phyloP scores from a whole-genome alignment of 2,797 vertebrate genomes.

The Caiman crocodilus region DNA sequence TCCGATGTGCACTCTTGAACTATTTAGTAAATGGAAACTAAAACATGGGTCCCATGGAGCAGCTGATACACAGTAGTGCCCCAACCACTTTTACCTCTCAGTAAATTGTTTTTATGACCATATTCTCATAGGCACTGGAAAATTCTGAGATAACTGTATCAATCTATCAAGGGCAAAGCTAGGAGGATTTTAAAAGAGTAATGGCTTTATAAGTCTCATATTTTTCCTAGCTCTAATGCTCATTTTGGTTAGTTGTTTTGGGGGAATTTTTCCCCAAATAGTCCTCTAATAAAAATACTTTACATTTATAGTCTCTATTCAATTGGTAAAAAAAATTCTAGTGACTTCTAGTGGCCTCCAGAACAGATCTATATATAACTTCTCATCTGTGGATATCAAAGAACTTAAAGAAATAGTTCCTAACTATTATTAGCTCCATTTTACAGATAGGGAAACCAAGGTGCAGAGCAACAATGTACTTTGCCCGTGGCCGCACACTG shows the following conservation, averaged over 20 bases:
- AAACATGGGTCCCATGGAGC: no score
- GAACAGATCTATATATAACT: rapidly evolving
- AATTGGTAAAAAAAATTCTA: neutral
- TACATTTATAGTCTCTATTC: neutral
- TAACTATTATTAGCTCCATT: rapidly evolving
- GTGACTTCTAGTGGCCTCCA: neutral
- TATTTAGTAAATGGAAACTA: no score
- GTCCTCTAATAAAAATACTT: rapidly evolving
- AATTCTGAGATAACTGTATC: neutral
- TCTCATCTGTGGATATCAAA: no score
- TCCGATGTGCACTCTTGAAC: no score
- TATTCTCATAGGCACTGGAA: neutral
- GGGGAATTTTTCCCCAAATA: neutral
- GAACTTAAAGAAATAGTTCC: neutral
- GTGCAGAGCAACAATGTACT: neutral
- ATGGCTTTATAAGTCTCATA: neutral
- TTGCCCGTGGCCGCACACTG: neutral
- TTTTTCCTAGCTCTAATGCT: rapidly evolving
- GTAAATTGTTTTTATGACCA: no score
- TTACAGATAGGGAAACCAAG: rapidly evolving
- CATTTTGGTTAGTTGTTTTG: neutral
- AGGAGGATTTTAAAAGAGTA: neutral
- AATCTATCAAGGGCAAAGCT: neutral
- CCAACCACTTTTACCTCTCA: no score
- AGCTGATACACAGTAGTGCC: no score